Evolutionary conservation across 2,797 vertebrate genomes (phyloP).

Genomic region (Harpagifer antarcticus): DNA sequence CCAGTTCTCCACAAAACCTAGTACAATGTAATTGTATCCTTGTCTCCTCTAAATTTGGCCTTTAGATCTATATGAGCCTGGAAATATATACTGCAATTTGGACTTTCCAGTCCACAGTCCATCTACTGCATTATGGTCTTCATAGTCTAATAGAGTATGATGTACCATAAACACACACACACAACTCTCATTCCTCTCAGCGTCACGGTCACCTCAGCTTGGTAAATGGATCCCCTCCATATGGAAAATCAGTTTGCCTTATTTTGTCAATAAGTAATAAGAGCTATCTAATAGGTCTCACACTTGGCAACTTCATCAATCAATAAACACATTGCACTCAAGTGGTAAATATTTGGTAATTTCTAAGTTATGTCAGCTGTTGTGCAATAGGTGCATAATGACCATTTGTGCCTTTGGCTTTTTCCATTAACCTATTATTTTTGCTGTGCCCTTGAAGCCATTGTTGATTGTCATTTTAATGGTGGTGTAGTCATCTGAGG

Average conservation of each 20-base stretch:
- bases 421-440: conserved; percentile 23
- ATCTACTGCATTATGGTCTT: conserved; percentile 45
- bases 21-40: conserved; percentile 50
- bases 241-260: conserved; percentile 42
- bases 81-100: conserved; percentile 54
- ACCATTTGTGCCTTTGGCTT: conserved; percentile 11
- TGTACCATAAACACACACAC: conserved; percentile 39
- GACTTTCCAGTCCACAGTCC: conserved; percentile 38
- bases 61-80: conserved; percentile 42
- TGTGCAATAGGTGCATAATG: conserved; percentile 4
- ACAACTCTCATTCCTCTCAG: conserved; percentile 49
- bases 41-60: conserved; percentile 34
- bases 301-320: neutral
- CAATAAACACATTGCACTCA: neutral
- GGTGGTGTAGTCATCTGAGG: conserved; percentile 14
- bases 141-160: conserved; percentile 29
- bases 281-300: neutral
- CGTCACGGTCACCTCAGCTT: conserved; percentile 18
- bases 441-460: conserved; percentile 2
- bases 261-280: conserved; percentile 26
- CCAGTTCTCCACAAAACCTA: conserved; percentile 38
- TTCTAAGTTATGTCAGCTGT: conserved; percentile 24
- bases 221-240: conserved; percentile 38
- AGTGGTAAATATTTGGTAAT: conserved; percentile 11
- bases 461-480: conserved; percentile 33